Evolutionary conservation across 2,888 invertebrate species (phyloP).

Genomic region (Nysson spinosus): DNA sequence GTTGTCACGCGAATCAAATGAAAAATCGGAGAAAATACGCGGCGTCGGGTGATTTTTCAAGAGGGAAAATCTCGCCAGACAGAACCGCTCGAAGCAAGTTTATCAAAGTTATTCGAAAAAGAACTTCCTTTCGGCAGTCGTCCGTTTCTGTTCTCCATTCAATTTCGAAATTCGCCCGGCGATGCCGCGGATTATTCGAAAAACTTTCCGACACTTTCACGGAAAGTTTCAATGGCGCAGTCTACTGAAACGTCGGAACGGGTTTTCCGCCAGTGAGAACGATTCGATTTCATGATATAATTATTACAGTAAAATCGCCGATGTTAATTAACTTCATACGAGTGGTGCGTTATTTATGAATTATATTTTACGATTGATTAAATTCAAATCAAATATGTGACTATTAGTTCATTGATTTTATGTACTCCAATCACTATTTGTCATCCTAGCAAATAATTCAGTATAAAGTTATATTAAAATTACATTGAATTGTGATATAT

Average conservation of each 20-base stretch:
- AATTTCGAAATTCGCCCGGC: not conserved
- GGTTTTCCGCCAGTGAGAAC: not conserved
- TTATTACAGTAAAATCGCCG: too few species aligned
- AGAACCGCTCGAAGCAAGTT: constrained; percentile 3
- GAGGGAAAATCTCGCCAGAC: constrained; percentile 2
- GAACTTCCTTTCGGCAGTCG: not conserved
- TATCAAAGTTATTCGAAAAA: constrained; percentile 32
- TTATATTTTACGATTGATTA: too few species aligned
- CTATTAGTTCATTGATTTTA: too few species aligned
- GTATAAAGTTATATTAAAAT: too few species aligned
- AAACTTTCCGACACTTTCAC: not conserved
- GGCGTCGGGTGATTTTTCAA: constrained; percentile 25
- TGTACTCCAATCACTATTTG: too few species aligned
- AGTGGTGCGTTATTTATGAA: too few species aligned
- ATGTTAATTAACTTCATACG: too few species aligned
- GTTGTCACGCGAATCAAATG: not conserved
- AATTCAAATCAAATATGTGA: too few species aligned
- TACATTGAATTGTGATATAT: too few species aligned
- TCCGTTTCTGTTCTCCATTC: not conserved
- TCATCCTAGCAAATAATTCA: too few species aligned
- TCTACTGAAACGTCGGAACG: not conserved
- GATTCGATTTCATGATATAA: too few species aligned
- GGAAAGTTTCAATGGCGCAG: not conserved
- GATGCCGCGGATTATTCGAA: not conserved
- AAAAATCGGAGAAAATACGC: not conserved